phyloP scores from a whole-genome alignment of 2,888 invertebrate species.

The Nasonovia ribisnigri region DNA sequence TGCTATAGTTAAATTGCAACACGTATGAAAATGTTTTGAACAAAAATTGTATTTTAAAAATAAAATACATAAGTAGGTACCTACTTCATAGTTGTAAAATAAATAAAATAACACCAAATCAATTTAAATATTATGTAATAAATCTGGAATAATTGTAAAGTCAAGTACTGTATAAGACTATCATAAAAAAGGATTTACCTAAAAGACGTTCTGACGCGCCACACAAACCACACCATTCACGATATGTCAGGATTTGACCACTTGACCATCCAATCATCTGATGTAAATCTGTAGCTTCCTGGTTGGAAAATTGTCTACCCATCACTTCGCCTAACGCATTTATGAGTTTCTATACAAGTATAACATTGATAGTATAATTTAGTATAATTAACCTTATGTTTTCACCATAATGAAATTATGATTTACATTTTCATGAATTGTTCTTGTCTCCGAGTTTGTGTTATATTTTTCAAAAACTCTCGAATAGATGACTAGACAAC shows the following conservation, averaged over 20 bases:
- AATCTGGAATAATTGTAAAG: not conserved
- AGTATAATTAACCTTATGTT: not conserved
- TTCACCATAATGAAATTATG: not conserved
- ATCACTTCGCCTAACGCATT: conserved; percentile 76
- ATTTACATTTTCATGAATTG: conserved; percentile 51
- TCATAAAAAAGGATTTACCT: conserved; percentile 69
- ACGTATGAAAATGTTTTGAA: not conserved
- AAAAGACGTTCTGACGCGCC: conserved; percentile 82
- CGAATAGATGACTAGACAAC: conserved; percentile 74
- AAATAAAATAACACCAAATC: not conserved
- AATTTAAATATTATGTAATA: not conserved
- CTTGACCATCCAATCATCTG: conserved; percentile 74
- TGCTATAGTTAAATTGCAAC: not conserved
- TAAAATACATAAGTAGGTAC: not conserved
- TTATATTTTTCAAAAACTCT: conserved; percentile 72
- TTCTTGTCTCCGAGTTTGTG: conserved; percentile 34
- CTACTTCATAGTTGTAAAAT: not conserved
- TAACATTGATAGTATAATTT: not conserved
- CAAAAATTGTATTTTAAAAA: not conserved
- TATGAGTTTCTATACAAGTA: conserved; percentile 72
- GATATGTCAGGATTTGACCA: conserved; percentile 75
- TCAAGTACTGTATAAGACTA: not conserved
- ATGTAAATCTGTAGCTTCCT: conserved; percentile 71
- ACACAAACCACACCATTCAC: conserved; percentile 84
- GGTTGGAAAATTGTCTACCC: conserved; percentile 75